Base-by-base conservation (phyloP, 2,888 invertebrate species). In the Rhagium mordax region DNA sequence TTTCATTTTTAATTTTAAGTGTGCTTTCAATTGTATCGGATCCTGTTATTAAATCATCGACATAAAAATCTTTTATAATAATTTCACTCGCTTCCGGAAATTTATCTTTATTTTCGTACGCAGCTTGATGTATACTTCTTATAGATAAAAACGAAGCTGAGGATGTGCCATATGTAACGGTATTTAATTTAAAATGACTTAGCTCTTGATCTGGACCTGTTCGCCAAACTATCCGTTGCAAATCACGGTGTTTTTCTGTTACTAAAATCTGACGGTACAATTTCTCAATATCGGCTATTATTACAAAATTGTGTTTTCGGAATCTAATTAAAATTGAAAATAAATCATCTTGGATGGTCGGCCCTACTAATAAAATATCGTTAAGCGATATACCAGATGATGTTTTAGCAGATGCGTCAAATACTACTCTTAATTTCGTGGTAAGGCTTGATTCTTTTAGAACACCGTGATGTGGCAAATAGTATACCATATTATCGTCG, bases 321-420 rank as follows among this genome's bases (percentile, higher is more conserved):
- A 49, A 49, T 49, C 49, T 3, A 16, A 18, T 49, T 49, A 49
- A 18, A 49, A 49, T 49, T 20, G 53, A 53, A 53, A 53, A 53
- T 10, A 53, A 10, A 53, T 53, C 51, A 18, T 51, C 16, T 15
- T 51, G 18, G 4, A 51, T 16, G 16, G 13, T 10, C 16, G 51
- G 51, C 3, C 51, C 18, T 10, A 51, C 51, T 16, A 4, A 4
- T 5, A 51, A 15, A 8, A 16, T 18, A 18, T 51, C 18, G 8
- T 51, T 51, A 2, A 51, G 51, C 2, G 51, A 51, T 8, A 51
- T 5, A 1, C 51, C 53, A 2, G 20, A 18, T 2, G 20, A 21
- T 1, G 53, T 8, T 53, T 53, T 53, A 3, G 8, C 13, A 8
- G 8, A 8, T 1, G 8, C 53, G 21, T 53, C 53, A 10, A 53